Evolutionary conservation across 2,888 invertebrate species (phyloP), one percentile per base, ranked within the genome.

Genomic region (Caenorhabditis wallacei): DNA sequence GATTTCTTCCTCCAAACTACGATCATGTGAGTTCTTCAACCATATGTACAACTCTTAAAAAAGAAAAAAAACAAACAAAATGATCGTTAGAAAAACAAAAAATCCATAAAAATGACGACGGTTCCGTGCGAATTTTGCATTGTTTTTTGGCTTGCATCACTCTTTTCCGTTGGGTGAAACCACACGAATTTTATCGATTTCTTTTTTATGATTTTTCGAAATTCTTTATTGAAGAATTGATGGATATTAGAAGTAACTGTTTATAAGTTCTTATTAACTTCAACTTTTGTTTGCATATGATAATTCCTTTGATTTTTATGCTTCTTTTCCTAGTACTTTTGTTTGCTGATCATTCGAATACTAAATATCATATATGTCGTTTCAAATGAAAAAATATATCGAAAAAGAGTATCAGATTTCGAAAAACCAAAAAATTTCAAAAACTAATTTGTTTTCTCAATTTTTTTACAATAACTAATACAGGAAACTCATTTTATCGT

Each of bases 91-190:
- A 37, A 63, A 46, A 26, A 30, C 8, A 54, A 72, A 43, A 40
- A 63, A 64, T 54, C 64, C 74, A 64, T 64, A 56, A 74, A 74
- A 64, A 56, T 74, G 51, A 48, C 24, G 63, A 30, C 22, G 20
- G 63, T 40, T 74, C 46, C 74, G 74, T 74, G 74, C 74, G 74
- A 74, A 74, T 53, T 26, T 72, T 61, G 43, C 54, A 59, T 51
- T 71, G 51, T 51, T 48, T 72, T 63, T 69, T 30, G 54, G 69
- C 54, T 26, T 56, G 40, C 69, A 69, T 46, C 43, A 43, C 53
- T 26, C 24, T 57, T 56, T 69, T 43, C 69, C 68, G 68, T 20
- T 43, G 40, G 48, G 30, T 26, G 26, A 13, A 46, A 48, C 51
- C 53, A 51, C 66, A 66, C 66, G 16, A 1, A 22, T 53, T 66